Evolutionary conservation across 2,888 invertebrate genomes (phyloP), one percentile per base, ranked within the genome.

Genomic region (Melanophora roralis): DNA sequence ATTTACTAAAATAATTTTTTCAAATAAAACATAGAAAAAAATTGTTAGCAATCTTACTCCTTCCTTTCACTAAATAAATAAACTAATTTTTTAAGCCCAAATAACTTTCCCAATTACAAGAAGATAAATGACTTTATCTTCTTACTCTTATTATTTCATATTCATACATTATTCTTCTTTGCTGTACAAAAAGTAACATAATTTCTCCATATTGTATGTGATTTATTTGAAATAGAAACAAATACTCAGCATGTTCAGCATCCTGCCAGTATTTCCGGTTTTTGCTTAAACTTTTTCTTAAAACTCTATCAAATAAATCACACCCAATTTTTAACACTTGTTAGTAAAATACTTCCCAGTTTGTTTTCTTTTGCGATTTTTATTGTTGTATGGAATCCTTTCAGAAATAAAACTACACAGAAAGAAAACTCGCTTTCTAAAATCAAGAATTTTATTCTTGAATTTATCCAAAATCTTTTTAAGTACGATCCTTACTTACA

Each of bases 191-290:
- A 74, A 51, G 34, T 74, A 59, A 51, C 51, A 67, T 67, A 74
- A 59, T 51, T 59, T 67, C 23, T 8, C 23, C 14, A 80, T 57
- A 64, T 67, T 59, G 59, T 45, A 53, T 43, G 68, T 80, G 76
- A 80, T 80, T 80, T 76, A 80, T 80, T 80, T 47, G 4, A 73
- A 80, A 80, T 68, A 64, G 62, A 76, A 80, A 80, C 72, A 80
- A 76, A 76, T 80, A 59, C 72, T 47, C 76, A 80, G 72, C 76
- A 64, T 80, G 76, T 73, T 45, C 51, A 60, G 57, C 62, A 72
- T 72, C 67, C 78, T 73, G 73, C 67, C 60, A 67, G 53, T 72
- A 78, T 72, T 14, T 67, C 77, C 62, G 78, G 67, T 14, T 68
- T 68, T 53, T 14, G n/a, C 40, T 40, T 72, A 67, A 68, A 68